A percentile compares a stretch with the other conserved stretches of the same genome.
These are phyloP conservation scores for Cossypha dichroa DNA, from an alignment of 2,797 vertebrate genomes.

Conservation along the genomic window DNA sequence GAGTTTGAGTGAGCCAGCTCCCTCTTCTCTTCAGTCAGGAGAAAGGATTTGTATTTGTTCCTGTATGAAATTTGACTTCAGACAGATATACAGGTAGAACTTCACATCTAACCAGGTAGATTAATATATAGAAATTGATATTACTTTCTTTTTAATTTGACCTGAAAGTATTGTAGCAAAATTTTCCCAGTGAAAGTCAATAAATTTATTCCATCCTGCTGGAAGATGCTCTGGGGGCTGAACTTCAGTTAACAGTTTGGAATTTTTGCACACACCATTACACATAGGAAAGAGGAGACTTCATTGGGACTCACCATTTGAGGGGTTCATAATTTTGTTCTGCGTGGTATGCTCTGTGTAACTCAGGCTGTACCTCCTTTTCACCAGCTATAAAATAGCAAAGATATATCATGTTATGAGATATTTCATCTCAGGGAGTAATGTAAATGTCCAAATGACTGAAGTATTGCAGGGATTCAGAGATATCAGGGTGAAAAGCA, in stretches of 20 bases:
- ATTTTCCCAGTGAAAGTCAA: background rate
- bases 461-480: background rate
- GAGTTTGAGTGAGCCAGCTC: background rate
- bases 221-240: background rate
- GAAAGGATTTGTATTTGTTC: background rate
- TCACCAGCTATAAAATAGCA: background rate
- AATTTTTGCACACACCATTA: fast-evolving
- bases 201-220: background rate
- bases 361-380: background rate
- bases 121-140: background rate
- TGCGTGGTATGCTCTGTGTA: background rate
- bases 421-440: background rate
- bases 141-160: background rate
- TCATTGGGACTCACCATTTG: fast-evolving
- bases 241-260: background rate
- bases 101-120: background rate
- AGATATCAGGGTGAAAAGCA: background rate
- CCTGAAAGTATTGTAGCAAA: background rate
- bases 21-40: background rate
- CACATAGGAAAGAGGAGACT: fast-evolving
- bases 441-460: background rate
- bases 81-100: background rate
- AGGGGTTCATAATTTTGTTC: background rate
- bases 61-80: background rate
- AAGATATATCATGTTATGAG: background rate